Evolutionary conservation across 2,797 vertebrate genomes (phyloP).

Genomic region (Acanthopagrus latus): DNA sequence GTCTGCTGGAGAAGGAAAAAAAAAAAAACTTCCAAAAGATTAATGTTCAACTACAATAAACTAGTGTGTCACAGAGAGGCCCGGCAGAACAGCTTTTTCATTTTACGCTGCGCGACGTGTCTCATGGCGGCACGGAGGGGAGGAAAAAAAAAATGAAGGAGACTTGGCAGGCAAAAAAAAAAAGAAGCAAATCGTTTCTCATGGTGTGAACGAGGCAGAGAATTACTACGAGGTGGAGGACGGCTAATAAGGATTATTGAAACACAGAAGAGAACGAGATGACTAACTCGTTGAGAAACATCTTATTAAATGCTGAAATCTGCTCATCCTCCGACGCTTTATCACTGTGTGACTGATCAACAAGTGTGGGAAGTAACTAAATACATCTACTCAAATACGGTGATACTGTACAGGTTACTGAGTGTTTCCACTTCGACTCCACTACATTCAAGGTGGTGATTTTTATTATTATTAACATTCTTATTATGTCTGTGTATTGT

Average conservation of each 20-base stretch:
- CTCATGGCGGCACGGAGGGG: not conserved
- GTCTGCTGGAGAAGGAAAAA: conserved; percentile 32
- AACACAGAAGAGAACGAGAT: not conserved
- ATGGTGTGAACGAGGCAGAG: not conserved
- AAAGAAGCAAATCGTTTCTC: conserved; percentile 3
- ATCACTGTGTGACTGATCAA: not conserved
- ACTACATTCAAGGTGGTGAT: no score
- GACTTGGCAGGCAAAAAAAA: conserved; percentile 17
- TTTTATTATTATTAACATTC: no score
- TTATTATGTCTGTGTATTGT: no score
- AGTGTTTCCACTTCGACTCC: not conserved
- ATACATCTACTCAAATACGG: not conserved
- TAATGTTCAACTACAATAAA: conserved; percentile 78
- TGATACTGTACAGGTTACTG: not conserved
- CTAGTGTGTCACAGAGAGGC: conserved; percentile 41
- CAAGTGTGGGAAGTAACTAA: not conserved
- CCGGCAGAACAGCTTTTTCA: conserved; percentile 27
- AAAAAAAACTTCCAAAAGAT: conserved; percentile 55
- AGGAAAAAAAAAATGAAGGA: not conserved
- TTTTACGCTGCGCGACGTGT: conserved; percentile 12
- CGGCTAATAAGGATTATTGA: not conserved
- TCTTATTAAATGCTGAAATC: not conserved
- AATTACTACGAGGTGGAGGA: not conserved
- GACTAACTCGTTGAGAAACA: no score
- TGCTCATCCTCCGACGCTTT: not conserved